phyloP scores from a whole-genome alignment of 2,113 vertebrate genomes.

The Eonycteris spelaea region DNA sequence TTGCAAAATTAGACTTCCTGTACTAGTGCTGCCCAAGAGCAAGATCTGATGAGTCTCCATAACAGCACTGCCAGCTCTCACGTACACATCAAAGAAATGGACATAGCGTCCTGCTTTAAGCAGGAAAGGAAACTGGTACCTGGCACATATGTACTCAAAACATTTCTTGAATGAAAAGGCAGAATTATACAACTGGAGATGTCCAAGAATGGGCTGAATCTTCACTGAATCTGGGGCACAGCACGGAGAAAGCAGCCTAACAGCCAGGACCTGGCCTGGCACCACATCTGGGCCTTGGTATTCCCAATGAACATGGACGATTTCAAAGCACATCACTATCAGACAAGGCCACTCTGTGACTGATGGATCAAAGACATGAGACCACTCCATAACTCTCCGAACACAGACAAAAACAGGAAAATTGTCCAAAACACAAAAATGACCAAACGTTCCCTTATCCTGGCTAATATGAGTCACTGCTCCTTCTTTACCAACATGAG shows the following conservation, averaged over 20 bases:
- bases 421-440: not conserved
- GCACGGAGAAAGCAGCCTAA: not conserved
- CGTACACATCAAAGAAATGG: not conserved
- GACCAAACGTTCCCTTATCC: not conserved
- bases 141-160: not conserved
- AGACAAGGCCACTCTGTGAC: not conserved
- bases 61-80: accelerated
- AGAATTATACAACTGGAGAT: not conserved
- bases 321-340: not conserved
- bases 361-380: not conserved
- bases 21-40: not conserved
- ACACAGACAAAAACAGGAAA: not conserved
- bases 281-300: not conserved
- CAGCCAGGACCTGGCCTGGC: not conserved
- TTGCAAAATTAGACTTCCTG: not conserved
- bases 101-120: accelerated
- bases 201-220: not conserved
- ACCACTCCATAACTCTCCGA: not conserved
- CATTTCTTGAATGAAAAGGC: not conserved
- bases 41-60: not conserved
- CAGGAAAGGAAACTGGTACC: not conserved
- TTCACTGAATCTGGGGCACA: not conserved
- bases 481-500: not conserved
- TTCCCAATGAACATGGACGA: accelerated
- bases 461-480: no score